Conservation (phyloP, 2,888 invertebrate species). For the Dynastes tityus region DNA sequence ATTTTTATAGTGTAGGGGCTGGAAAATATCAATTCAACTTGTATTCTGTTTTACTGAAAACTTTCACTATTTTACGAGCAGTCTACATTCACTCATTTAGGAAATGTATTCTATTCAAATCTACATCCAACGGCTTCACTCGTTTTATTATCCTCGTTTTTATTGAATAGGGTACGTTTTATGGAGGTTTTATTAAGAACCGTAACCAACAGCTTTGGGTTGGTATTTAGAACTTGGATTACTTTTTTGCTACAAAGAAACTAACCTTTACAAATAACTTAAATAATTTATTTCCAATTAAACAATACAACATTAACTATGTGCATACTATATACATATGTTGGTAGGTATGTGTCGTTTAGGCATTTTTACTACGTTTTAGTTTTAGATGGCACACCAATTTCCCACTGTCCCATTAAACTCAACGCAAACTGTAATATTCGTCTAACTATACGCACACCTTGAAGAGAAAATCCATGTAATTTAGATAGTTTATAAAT, state of each 20-base stretch:
- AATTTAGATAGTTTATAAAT: constrained; percentile 57
- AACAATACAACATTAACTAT: too few relatives aligned
- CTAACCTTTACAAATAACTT: too few relatives aligned
- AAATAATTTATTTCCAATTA: too few relatives aligned
- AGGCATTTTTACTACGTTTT: neutral
- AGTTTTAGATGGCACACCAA: neutral
- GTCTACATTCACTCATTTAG: neutral
- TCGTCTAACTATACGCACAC: constrained; percentile 57
- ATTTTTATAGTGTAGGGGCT: neutral
- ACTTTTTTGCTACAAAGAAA: too few relatives aligned
- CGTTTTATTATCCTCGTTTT: neutral
- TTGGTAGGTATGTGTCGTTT: too few relatives aligned
- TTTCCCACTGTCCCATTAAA: constrained; percentile 58
- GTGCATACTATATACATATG: too few relatives aligned
- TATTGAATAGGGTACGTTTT: constrained; percentile 11
- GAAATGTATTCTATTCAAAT: neutral
- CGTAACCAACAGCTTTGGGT: too few relatives aligned
- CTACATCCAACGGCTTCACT: neutral
- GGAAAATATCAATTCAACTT: neutral
- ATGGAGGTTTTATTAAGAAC: neutral
- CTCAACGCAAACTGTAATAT: constrained; percentile 59
- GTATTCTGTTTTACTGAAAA: neutral
- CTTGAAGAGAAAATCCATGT: constrained; percentile 59
- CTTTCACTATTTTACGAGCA: constrained; percentile 9
- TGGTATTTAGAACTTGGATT: too few relatives aligned